Conservation (phyloP, 1,140 invertebrate genomes). For the Thaumatotibia leucotreta region DNA sequence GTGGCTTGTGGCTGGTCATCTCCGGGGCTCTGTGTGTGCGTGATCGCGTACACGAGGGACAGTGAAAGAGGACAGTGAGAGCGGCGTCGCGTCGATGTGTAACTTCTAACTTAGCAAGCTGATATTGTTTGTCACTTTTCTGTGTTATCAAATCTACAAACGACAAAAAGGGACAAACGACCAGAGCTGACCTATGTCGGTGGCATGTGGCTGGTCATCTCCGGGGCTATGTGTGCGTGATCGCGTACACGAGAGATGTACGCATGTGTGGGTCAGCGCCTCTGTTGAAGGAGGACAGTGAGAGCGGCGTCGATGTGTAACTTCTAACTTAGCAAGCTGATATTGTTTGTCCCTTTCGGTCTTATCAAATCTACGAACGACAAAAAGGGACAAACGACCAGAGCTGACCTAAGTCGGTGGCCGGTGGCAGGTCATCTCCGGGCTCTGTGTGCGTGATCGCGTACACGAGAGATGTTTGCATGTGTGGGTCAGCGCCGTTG, state of each 20-base stretch:
- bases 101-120: too few species aligned
- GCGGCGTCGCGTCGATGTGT: too few species aligned
- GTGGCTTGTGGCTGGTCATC: conserved; percentile 83
- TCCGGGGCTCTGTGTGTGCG: neutral
- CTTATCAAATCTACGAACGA: too few species aligned
- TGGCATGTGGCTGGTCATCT: conserved; percentile 84
- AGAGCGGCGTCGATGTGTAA: conserved; percentile 2
- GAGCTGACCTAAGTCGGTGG: conserved; percentile 86
- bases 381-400: too few species aligned
- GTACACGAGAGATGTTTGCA: too few species aligned
- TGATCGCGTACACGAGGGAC: too few species aligned
- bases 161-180: too few species aligned
- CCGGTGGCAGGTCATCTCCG: conserved; percentile 78
- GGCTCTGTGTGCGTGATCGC: neutral
- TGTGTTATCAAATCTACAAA: too few species aligned
- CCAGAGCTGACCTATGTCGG: conserved; percentile 84
- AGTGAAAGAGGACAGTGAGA: too few species aligned
- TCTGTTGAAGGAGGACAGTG: conserved; percentile 74
- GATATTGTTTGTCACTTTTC: too few species aligned
- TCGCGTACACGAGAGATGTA: conserved; percentile 80
- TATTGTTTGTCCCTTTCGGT: too few species aligned
- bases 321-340: too few species aligned
- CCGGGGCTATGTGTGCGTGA: conserved; percentile 84
- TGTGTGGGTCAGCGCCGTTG: neutral
- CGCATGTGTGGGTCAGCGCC: conserved; percentile 80